Base-by-base conservation (phyloP, 2,888 invertebrate genomes). In the Drosophila kanekoi region DNA sequence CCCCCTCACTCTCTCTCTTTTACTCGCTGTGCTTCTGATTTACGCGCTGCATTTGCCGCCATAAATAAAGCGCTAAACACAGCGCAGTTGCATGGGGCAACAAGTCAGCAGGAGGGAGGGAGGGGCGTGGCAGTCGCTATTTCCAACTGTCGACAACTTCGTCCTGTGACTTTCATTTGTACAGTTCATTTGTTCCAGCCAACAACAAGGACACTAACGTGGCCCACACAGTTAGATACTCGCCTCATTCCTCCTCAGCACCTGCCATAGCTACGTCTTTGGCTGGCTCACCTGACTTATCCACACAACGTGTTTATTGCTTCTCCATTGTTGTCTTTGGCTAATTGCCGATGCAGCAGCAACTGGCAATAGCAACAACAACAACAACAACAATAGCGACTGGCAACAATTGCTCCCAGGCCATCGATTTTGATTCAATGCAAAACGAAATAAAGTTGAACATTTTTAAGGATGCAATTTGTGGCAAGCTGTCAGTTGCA, bases 21-120 rank as follows among this genome's bases (percentile, higher is more conserved):
- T 3, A 20, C 23, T 52, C 37, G 32, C 38, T 44, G 32, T 48
- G 52, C 64, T 16, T 64, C 62, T 77, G 72, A 79, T 77, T 81
- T 81, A 77, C 67, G 76, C 66, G 69, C 28, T 86, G 81, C 87
- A 80, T 59, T 81, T 75, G 58, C 72, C 54, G 75, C 78, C 68
- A 84, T 87, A 84, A 84, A 82, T 87, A 80, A 77, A 72, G 62
- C 73, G 83, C 71, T 79, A 82, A 76, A 60, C 72, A 64, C 51
- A 49, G 51, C 56, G 32, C 18, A 35, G 62, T 45, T 28, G 28
- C 28, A 28, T 28, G 28, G 28, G 28, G 28, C 28, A 28, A 28
- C 28, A 28, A 28, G 28, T 28, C 28, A 28, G 28, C 28, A 2
- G 28, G 57, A 4, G 18, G 32, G 11, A n/a, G 13, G 10, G 14